Base-by-base conservation (phyloP, 2,888 invertebrate genomes). In the Carabus problematicus region DNA sequence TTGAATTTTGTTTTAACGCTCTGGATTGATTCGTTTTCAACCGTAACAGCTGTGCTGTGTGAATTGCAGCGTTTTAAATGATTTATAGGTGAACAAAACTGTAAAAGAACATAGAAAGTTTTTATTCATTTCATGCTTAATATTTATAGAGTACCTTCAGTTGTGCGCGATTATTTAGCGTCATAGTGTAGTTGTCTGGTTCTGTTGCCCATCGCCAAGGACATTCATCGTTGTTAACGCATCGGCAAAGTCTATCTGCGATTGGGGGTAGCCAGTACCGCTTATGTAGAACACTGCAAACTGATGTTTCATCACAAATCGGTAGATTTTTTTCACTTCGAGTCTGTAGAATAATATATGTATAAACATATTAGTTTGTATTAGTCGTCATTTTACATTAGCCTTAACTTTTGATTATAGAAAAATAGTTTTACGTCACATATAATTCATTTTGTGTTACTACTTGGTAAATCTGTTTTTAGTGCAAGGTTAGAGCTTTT, bases 171-270 rank as follows among this genome's bases (percentile, higher is more conserved):
- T 87, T 88, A 78, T 88, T 87, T 43, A 89, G 79, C 60, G 80
- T 80, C 52, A 88, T 74, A 9, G 82, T 83, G 3, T 76, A 75
- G 71, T 78, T 78, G 66, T 77, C 82, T 61, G 73, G 73, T 2
- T 77, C 68, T 73, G 82, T 80, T 76, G 76, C 75, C 80, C 80
- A 83, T 49, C 84, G 82, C 78, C 81, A 81, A 0, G 84, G 83
- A 72, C 85, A 85, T 70, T 84, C 83, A 14, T 75, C 80, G 7
- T 86, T 83, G 12, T 84, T 84, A 43, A 84, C 80, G 79, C 90
- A 90, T 61, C 86, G 85, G 72, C 89, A 90, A 62, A 89, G 80
- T 11, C 89, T 83, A 78, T 88, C 83, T 0, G 87, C 84, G 70
- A 87, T 84, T 29, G 83, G 79, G 52, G 85, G 81, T 63, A 85